Conservation (phyloP, 2,113 vertebrate genomes). For the Oxyura jamaicensis region DNA sequence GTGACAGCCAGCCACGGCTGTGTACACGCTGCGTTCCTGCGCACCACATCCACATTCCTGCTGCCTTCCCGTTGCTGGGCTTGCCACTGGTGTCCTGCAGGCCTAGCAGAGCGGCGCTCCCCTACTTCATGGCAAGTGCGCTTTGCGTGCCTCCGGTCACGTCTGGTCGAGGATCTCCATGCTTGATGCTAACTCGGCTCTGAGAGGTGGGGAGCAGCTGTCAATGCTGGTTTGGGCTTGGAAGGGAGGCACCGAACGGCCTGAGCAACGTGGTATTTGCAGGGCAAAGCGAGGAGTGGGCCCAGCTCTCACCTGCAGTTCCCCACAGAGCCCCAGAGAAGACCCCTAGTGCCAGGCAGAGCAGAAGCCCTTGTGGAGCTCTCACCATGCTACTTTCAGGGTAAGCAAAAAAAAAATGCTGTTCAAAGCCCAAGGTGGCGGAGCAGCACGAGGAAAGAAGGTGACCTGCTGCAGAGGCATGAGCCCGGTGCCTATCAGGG, state of each 20-base stretch:
- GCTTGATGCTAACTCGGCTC: not conserved
- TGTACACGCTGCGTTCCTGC: not conserved
- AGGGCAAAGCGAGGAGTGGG: not conserved
- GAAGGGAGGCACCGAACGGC: not conserved
- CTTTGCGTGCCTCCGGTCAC: not conserved
- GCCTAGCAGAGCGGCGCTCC: not conserved
- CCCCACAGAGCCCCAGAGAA: not conserved
- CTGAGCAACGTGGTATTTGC: not conserved
- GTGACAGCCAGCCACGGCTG: not conserved
- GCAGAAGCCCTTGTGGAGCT: not conserved
- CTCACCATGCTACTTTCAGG: not conserved
- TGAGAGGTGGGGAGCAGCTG: not conserved
- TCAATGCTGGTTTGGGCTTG: not conserved
- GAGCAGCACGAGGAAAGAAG: not conserved
- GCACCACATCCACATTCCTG: slow-evolving; percentile 23
- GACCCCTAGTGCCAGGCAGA: not conserved
- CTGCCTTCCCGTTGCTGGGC: not conserved
- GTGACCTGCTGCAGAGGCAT: not conserved
- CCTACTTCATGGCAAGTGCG: not conserved
- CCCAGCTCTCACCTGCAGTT: not conserved
- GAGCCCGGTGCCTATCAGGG: not conserved
- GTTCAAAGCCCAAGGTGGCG: too few species aligned
- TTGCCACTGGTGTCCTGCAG: not conserved
- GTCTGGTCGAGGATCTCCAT: not conserved
- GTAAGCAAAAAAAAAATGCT: not conserved